Evolutionary conservation across 2,888 invertebrate species (phyloP).

Genomic region (Eucera pruinosa): DNA sequence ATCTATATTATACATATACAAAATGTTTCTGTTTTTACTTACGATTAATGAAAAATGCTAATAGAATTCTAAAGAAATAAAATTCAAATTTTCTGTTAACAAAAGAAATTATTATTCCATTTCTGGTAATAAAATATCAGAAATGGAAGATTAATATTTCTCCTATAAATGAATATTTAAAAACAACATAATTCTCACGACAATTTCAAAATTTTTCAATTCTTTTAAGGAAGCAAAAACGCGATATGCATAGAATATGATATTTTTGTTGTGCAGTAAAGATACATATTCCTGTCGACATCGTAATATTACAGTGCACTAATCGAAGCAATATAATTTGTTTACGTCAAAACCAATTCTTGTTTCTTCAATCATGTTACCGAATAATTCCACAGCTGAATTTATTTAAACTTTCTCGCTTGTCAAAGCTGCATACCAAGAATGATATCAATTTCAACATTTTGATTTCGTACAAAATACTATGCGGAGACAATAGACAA

Average conservation of each 20-base stretch:
- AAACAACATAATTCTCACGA: too few relatives aligned
- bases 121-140: too few relatives aligned
- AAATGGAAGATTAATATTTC: too few relatives aligned
- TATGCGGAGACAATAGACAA: too few relatives aligned
- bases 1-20: too few relatives aligned
- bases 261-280: neutral
- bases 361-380: neutral
- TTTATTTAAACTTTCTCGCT: neutral
- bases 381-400: conserved; percentile 3
- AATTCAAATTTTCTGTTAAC: too few relatives aligned
- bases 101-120: too few relatives aligned
- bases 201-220: too few relatives aligned
- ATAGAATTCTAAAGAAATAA: too few relatives aligned
- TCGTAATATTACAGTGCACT: neutral
- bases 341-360: conserved; percentile 3
- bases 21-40: too few relatives aligned
- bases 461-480: neutral
- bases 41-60: too few relatives aligned
- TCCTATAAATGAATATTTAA: too few relatives aligned
- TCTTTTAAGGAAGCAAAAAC: neutral
- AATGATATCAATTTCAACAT: neutral
- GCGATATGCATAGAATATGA: neutral
- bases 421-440: neutral
- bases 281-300: conserved; percentile 12
- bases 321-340: neutral